Conservation (phyloP, 2,797 vertebrate genomes). For the Clarias laeviceps region DNA sequence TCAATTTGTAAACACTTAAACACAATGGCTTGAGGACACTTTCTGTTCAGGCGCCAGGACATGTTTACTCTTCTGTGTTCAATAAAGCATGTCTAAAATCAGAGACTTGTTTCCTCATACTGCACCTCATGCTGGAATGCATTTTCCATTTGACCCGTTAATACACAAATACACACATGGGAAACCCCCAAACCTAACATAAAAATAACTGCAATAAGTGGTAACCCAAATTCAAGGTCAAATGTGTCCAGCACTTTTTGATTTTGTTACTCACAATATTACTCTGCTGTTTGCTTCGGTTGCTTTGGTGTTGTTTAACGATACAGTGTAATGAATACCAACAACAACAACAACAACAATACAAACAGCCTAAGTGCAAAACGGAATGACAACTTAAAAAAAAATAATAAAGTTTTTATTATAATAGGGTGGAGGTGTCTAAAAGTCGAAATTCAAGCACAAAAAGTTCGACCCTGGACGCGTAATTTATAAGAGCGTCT, state of each 20-base stretch:
- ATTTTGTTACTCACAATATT: background rate
- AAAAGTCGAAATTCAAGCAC: background rate
- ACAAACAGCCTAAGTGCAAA: background rate
- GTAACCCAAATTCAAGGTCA: background rate
- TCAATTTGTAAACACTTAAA: background rate
- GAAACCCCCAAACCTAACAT: background rate
- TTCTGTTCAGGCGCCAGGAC: background rate
- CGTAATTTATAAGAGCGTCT: background rate
- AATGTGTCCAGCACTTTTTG: background rate
- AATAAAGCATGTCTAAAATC: background rate
- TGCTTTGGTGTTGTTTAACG: background rate
- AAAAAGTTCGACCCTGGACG: background rate
- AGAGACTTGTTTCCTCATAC: slow-evolving; percentile 37
- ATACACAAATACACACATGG: background rate
- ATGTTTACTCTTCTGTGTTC: background rate
- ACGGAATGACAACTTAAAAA: background rate
- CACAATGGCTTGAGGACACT: background rate
- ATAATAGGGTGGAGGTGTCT: background rate
- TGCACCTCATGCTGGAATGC: background rate
- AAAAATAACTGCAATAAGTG: background rate
- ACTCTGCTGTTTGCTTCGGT: background rate
- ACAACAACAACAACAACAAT: too few species aligned
- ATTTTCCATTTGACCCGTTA: slow-evolving; percentile 18
- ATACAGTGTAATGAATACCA: background rate
- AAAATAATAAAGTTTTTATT: background rate